A percentile compares a stretch with the other conserved stretches of the same genome.
Conservation (phyloP, 1,140 invertebrate species). For the Augochlora pura region DNA sequence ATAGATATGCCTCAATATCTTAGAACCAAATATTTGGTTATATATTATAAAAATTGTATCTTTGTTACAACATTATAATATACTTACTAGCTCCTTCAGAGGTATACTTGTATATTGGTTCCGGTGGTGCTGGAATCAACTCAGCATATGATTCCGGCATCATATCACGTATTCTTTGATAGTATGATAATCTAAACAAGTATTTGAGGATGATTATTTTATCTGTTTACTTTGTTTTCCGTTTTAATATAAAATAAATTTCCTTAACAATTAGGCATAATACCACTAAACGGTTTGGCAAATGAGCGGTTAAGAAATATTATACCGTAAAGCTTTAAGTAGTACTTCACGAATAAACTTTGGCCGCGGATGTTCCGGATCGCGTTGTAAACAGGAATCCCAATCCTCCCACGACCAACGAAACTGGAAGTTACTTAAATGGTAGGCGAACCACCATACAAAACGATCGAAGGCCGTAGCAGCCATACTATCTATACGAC, state of each 20-base stretch:
- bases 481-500: slow-evolving; percentile 98
- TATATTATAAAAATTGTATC: no score
- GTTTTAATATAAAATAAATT: neutral
- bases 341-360: slow-evolving; percentile 97
- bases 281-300: no score
- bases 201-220: slow-evolving; percentile 14
- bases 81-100: slow-evolving; percentile 89
- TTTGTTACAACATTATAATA: neutral
- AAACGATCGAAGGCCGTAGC: slow-evolving; percentile 98
- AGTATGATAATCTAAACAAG: slow-evolving; percentile 92
- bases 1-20: neutral
- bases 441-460: slow-evolving; percentile 98
- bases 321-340: slow-evolving; percentile 90
- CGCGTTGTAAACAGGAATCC: slow-evolving; percentile 91
- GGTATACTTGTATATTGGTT: slow-evolving; percentile 91
- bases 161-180: slow-evolving; percentile 95
- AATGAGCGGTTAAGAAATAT: slow-evolving; percentile 16
- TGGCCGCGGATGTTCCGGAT: slow-evolving; percentile 95
- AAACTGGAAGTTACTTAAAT: slow-evolving; percentile 99
- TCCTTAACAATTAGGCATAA: neutral
- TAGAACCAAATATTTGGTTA: neutral
- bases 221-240: neutral
- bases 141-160: slow-evolving; percentile 93
- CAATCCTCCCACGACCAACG: slow-evolving; percentile 99
- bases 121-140: slow-evolving; percentile 89